phyloP scores from a whole-genome alignment of 2,797 vertebrate genomes.

The Enteromius fasciolatus region DNA sequence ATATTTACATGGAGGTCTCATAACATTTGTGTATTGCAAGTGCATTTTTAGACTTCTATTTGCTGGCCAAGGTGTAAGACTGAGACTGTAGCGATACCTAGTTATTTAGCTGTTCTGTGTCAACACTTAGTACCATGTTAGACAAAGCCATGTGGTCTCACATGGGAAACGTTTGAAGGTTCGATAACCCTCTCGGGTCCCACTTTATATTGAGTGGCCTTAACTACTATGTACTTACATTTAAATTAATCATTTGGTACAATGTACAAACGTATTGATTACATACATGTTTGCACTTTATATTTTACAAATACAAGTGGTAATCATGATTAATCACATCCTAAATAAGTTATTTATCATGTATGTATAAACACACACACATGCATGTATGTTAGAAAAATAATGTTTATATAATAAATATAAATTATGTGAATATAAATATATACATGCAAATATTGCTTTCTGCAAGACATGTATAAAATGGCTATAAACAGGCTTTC shows the following conservation, averaged over 20 bases:
- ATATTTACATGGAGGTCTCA: constrained; percentile 21
- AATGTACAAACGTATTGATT: background rate
- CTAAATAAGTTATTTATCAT: no score
- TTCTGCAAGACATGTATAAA: no score
- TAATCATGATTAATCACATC: no score
- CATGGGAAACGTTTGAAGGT: background rate
- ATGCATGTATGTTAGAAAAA: no score
- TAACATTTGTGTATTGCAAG: background rate
- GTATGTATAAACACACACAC: no score
- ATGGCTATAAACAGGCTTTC: no score
- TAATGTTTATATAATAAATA: no score
- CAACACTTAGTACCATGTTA: background rate
- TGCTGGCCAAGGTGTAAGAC: background rate
- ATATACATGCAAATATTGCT: no score
- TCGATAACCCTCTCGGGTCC: background rate
- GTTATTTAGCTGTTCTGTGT: constrained; percentile 1
- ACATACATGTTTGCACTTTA: background rate
- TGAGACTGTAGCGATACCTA: background rate
- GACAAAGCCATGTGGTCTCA: background rate
- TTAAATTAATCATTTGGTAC: background rate
- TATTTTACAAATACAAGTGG: background rate
- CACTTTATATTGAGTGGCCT: background rate
- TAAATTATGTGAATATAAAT: no score
- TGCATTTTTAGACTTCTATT: constrained; percentile 4
- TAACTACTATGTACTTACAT: background rate